Evolutionary conservation across 1,140 invertebrate species (phyloP).

Genomic region (Tenebrio molitor): DNA sequence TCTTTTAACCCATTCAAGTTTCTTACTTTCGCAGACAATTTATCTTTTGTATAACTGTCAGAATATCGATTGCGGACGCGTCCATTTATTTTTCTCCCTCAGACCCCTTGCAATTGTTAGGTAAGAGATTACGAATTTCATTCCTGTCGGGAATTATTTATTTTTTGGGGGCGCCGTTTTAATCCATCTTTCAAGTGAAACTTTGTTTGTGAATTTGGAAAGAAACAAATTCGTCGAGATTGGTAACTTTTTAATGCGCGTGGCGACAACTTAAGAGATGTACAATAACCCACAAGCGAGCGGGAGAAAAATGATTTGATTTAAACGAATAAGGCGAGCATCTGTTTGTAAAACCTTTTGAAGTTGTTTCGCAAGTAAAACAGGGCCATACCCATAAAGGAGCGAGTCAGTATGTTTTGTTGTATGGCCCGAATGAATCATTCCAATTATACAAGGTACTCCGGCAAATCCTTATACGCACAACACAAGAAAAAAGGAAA

Average conservation of each 20-base stretch:
- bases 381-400: neutral
- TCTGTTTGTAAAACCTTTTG: conserved; percentile 22
- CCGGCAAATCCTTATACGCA: conserved; percentile 23
- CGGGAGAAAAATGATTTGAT: conserved; percentile 7
- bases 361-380: conserved; percentile 6
- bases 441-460: conserved; percentile 30
- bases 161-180: conserved; percentile 4
- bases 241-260: conserved; percentile 28
- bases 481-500: conserved; percentile 23
- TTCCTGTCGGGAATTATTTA: conserved; percentile 9
- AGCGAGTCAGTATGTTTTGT: conserved; percentile 26
- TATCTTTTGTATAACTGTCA: conserved; percentile 21
- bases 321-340: conserved; percentile 9
- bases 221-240: neutral
- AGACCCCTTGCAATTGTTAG: conserved; percentile 4
- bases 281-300: neutral
- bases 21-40: conserved; percentile 11
- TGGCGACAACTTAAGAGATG: conserved; percentile 21
- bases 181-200: conserved; percentile 17
- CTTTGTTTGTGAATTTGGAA: conserved; percentile 5
- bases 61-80: conserved; percentile 6
- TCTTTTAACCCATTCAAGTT: conserved; percentile 33
- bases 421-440: conserved; percentile 18
- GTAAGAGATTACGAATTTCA: conserved; percentile 22
- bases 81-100: conserved; percentile 22